Conservation (phyloP, 2,113 vertebrate species). For the Corydoras sp. region DNA sequence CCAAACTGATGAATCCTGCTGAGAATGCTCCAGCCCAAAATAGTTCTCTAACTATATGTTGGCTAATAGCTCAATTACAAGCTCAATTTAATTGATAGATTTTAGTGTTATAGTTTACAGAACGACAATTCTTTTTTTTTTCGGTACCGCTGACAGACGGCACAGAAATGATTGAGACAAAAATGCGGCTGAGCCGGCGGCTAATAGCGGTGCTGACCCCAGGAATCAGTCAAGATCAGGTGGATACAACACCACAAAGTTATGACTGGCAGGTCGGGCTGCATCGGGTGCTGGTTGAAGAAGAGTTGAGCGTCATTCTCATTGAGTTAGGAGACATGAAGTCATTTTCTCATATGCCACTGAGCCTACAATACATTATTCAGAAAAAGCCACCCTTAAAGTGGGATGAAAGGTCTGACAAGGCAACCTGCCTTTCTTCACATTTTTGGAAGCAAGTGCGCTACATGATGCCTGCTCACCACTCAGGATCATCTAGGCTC, state of each 20-base stretch:
- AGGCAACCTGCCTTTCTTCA: constrained; percentile 44
- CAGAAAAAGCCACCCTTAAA: constrained; percentile 67
- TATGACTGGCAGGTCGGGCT: constrained; percentile 59
- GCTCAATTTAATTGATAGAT: not conserved
- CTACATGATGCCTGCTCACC: constrained; percentile 71
- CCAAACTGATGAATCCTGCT: no score
- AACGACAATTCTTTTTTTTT: not conserved
- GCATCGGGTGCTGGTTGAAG: constrained; percentile 68
- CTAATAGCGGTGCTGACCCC: constrained; percentile 61
- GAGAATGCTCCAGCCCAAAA: no score
- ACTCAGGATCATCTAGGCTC: not conserved
- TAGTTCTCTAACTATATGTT: no score
- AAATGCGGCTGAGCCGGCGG: constrained; percentile 59
- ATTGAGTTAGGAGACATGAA: constrained; percentile 69
- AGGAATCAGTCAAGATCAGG: not conserved
- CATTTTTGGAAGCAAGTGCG: constrained; percentile 82
- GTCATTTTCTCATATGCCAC: constrained; percentile 62
- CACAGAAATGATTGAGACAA: constrained; percentile 50
- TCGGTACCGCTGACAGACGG: constrained; percentile 47
- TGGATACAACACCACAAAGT: constrained; percentile 13
- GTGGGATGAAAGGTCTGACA: constrained; percentile 55
- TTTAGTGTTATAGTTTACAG: not conserved
- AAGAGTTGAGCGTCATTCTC: constrained; percentile 72
- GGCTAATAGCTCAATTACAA: no score
- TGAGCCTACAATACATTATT: constrained; percentile 72